Evolutionary conservation across 2,797 vertebrate species (phyloP).

Genomic region (Platalea minor): DNA sequence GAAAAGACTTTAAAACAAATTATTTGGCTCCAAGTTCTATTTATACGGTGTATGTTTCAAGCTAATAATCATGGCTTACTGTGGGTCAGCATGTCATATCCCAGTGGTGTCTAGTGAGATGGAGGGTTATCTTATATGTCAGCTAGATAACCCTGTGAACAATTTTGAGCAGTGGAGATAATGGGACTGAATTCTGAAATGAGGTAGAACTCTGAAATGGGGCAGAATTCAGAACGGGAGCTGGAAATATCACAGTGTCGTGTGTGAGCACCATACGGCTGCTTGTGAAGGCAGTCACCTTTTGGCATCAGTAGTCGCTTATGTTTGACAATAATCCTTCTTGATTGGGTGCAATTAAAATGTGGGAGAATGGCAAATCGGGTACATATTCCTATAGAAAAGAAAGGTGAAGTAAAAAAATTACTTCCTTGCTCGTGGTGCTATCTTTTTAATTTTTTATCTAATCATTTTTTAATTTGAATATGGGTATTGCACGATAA

Average conservation of each 20-base stretch:
- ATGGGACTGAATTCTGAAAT: conserved; percentile 74
- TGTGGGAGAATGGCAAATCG: not conserved
- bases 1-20: conserved; percentile 60
- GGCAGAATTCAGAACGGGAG: conserved; percentile 62
- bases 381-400: conserved; percentile 7
- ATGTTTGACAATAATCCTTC: conserved; percentile 37
- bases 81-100: conserved; percentile 76
- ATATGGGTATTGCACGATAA: not conserved
- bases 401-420: not conserved
- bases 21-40: conserved; percentile 23
- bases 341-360: conserved; percentile 50
- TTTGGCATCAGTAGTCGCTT: conserved; percentile 48
- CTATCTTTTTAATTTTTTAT: not conserved
- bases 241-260: conserved; percentile 37
- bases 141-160: conserved; percentile 73
- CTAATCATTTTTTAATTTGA: not conserved
- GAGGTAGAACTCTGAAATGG: conserved; percentile 66
- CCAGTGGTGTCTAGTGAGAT: conserved; percentile 72
- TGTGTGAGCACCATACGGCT: not conserved
- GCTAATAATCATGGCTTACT: conserved; percentile 74
- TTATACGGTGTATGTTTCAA: conserved; percentile 67
- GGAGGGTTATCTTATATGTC: conserved; percentile 75
- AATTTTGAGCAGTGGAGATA: conserved; percentile 71
- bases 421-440: not conserved
- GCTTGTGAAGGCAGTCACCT: conserved; percentile 35